phyloP scores from a whole-genome alignment of 2,888 invertebrate genomes.

The Spilarctia lutea region DNA sequence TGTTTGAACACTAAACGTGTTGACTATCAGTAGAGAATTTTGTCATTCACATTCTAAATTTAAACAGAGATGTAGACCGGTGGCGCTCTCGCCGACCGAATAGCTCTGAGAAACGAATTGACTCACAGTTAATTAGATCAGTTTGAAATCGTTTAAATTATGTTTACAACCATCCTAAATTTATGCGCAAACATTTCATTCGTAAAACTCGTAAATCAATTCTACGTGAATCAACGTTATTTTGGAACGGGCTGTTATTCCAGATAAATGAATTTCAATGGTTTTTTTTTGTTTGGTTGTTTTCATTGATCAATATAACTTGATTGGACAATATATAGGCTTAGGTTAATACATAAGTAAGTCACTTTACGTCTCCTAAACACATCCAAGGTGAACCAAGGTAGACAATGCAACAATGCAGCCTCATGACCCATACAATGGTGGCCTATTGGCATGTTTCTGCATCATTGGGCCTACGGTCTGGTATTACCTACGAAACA shows the following conservation, averaged over 20 bases:
- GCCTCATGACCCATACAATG: no score
- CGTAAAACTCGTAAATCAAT: slow-evolving; percentile 17
- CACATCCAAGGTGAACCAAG: no score
- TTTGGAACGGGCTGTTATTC: not conserved
- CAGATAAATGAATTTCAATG: not conserved
- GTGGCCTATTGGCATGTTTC: no score
- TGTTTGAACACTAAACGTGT: slow-evolving; percentile 56
- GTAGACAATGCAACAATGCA: no score
- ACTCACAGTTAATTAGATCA: slow-evolving; percentile 68
- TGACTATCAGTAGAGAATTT: slow-evolving; percentile 56
- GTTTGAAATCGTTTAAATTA: slow-evolving; percentile 55
- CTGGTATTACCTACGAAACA: no score
- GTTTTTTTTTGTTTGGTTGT: not conserved
- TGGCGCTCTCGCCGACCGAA: slow-evolving; percentile 53
- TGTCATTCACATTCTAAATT: slow-evolving; percentile 79
- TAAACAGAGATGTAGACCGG: slow-evolving; percentile 63
- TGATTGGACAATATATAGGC: not conserved
- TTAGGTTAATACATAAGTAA: not conserved
- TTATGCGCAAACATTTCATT: slow-evolving; percentile 40
- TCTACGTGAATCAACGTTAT: not conserved
- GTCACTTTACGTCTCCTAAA: no score
- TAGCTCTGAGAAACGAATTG: slow-evolving; percentile 55
- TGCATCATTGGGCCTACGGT: no score
- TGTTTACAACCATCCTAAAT: slow-evolving; percentile 45
- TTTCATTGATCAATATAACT: not conserved